Conservation (phyloP, 2,113 vertebrate genomes). For the Gadus chalcogrammus region DNA sequence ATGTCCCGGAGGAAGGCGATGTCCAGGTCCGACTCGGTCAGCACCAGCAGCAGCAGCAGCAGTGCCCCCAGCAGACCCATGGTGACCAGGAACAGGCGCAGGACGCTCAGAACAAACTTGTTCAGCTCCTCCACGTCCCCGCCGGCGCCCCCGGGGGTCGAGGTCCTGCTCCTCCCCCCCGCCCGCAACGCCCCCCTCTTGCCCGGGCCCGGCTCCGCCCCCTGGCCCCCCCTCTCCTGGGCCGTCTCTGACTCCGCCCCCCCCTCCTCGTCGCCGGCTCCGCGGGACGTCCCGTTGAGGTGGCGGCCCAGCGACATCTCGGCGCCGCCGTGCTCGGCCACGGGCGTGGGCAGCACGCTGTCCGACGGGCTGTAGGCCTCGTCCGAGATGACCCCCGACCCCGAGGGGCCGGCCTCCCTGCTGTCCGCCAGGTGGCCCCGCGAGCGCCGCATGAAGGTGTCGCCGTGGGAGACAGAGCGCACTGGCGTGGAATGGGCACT, state of each 20-base stretch:
- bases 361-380: conserved; percentile 88
- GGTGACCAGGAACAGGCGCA: conserved; percentile 92
- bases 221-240: conserved; percentile 52
- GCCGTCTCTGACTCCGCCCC: conserved; percentile 70
- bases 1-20: conserved; percentile 95
- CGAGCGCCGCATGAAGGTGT: conserved; percentile 72
- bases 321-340: conserved; percentile 80
- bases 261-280: conserved; percentile 83
- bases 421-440: conserved; percentile 71
- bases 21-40: conserved; percentile 96
- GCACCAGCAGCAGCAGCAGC: conserved; percentile 91
- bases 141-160: conserved; percentile 14
- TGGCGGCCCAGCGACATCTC: conserved; percentile 81
- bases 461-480: conserved; percentile 81
- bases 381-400: conserved; percentile 79
- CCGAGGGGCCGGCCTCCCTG: conserved; percentile 70
- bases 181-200: conserved; percentile 68
- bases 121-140: conserved; percentile 84
- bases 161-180: conserved; percentile 55
- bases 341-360: conserved; percentile 89
- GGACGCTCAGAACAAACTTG: conserved; percentile 91
- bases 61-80: conserved; percentile 90
- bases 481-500: conserved; percentile 91
- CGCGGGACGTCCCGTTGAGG: conserved; percentile 83
- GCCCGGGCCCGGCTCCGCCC: conserved; percentile 62